These are phyloP conservation scores for Teleiodes luculella DNA, from an alignment of 2,888 invertebrate genomes.

Conservation along the genomic window DNA sequence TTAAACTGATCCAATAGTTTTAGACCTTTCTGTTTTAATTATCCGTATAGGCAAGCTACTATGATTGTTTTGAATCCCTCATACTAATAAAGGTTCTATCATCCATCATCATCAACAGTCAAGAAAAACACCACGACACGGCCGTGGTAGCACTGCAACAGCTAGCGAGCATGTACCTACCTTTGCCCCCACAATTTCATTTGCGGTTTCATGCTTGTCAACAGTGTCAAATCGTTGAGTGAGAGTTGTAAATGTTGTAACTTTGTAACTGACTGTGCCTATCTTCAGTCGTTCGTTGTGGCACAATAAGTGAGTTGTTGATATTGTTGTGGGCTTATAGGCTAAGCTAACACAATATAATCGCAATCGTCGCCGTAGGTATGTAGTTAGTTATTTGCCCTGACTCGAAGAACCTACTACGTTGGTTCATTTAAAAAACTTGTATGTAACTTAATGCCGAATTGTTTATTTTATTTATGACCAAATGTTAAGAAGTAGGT, in stretches of 20 bases:
- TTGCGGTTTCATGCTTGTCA: conserved; percentile 10
- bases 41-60: too few relatives aligned
- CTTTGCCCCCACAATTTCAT: conserved; percentile 7
- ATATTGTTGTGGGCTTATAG: too few relatives aligned
- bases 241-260: background rate
- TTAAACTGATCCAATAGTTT: too few relatives aligned
- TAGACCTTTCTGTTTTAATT: too few relatives aligned
- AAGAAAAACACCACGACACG: background rate
- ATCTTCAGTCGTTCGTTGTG: conserved; percentile 6
- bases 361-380: too few relatives aligned
- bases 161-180: background rate
- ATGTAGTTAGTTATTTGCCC: background rate
- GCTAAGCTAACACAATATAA: background rate
- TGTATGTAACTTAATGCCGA: too few relatives aligned
- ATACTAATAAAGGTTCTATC: too few relatives aligned
- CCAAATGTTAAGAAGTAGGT: too few relatives aligned
- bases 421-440: background rate
- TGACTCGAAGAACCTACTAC: background rate
- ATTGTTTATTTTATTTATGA: too few relatives aligned
- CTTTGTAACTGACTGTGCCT: background rate
- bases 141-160: background rate
- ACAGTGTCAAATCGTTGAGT: conserved; percentile 9
- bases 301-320: too few relatives aligned
- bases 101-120: too few relatives aligned
- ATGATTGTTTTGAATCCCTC: too few relatives aligned